Conservation (phyloP, 2,888 invertebrate species). For the Himalopsyche tibetana region DNA sequence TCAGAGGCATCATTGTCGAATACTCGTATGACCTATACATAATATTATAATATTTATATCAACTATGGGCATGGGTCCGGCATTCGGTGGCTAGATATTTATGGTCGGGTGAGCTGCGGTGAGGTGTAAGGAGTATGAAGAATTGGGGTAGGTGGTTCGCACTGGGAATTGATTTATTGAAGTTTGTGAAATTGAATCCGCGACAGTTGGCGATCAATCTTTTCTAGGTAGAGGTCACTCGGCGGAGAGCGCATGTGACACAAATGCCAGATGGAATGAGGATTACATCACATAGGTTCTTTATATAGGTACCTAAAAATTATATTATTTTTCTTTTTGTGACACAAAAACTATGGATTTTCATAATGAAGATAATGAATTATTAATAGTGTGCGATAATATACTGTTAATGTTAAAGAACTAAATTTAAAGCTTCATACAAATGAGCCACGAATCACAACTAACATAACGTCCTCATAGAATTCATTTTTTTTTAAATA, state of each 20-base stretch:
- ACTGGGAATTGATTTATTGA: constrained; percentile 51
- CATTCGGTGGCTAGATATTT: constrained; percentile 10
- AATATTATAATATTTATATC: background rate
- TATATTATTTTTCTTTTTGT: too few relatives aligned
- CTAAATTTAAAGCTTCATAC: too few relatives aligned
- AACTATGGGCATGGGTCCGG: background rate
- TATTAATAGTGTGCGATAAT: too few relatives aligned
- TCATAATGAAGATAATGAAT: too few relatives aligned
- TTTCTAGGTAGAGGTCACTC: constrained; percentile 29
- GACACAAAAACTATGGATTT: too few relatives aligned
- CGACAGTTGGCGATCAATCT: constrained; percentile 58
- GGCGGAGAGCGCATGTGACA: constrained; percentile 19
- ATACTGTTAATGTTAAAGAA: too few relatives aligned
- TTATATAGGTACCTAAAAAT: background rate
- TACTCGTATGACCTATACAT: too few relatives aligned
- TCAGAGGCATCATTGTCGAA: too few relatives aligned
- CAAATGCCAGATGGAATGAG: background rate
- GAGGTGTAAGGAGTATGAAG: background rate
- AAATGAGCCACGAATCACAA: too few relatives aligned
- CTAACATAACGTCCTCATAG: too few relatives aligned
- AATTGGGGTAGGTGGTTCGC: constrained; percentile 19
- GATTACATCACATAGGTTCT: background rate
- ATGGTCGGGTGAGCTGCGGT: constrained; percentile 16
- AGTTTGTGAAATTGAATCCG: constrained; percentile 54
- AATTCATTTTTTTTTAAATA: too few relatives aligned